Evolutionary conservation across 2,113 vertebrate genomes (phyloP).

Genomic region (Saccopteryx bilineata): DNA sequence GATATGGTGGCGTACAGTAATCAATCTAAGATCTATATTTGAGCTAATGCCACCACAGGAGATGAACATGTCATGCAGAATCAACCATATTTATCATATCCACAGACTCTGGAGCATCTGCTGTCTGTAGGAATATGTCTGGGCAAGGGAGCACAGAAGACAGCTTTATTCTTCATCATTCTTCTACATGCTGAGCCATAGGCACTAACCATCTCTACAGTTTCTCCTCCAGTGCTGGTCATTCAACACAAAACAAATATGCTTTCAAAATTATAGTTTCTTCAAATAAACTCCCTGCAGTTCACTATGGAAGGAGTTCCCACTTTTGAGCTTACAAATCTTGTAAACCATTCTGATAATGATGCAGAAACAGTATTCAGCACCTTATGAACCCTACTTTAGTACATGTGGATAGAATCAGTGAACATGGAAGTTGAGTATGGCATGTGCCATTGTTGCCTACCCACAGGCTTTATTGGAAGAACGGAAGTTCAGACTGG

Average conservation of each 20-base stretch:
- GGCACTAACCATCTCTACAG: conserved; percentile 91
- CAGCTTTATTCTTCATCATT: conserved; percentile 96
- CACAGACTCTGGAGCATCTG: conserved; percentile 91
- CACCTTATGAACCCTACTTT: conserved; percentile 93
- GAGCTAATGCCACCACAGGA: conserved; percentile 90
- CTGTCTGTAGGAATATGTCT: conserved; percentile 91
- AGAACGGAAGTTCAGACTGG: conserved; percentile 96
- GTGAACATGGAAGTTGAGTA: conserved; percentile 93
- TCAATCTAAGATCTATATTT: conserved; percentile 95
- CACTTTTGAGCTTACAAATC: conserved; percentile 96
- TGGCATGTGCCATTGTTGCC: conserved; percentile 95
- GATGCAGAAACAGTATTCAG: conserved; percentile 91
- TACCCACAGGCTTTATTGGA: conserved; percentile 95
- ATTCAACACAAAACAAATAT: conserved; percentile 97
- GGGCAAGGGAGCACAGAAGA: conserved; percentile 96
- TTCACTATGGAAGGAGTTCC: conserved; percentile 96
- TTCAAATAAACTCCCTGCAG: conserved; percentile 95
- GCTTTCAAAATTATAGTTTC: conserved; percentile 98
- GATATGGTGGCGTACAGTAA: conserved; percentile 88
- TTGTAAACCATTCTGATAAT: conserved; percentile 93
- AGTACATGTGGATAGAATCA: conserved; percentile 91
- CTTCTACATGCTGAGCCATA: conserved; percentile 92
- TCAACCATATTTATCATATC: conserved; percentile 95
- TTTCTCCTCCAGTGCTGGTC: conserved; percentile 95
- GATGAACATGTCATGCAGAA: conserved; percentile 92